Evolutionary conservation across 30 jellyfish, hydroid and myxozoan species (phyloP), one percentile per base, ranked within the genome.

Genomic region (Chrysaora quinquecirrha): DNA sequence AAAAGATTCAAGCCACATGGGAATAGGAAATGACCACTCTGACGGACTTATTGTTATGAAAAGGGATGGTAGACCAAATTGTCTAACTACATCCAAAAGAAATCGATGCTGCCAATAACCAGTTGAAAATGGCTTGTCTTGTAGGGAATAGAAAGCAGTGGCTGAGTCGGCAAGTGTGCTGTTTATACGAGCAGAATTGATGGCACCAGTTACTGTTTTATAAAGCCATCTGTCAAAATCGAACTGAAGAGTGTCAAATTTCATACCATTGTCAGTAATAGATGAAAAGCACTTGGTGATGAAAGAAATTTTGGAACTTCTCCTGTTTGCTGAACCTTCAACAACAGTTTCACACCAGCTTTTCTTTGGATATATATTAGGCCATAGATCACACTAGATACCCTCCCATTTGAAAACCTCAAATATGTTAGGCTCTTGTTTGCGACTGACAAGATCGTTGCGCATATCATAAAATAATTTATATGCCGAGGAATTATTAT

Each of bases 201-300:
- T 30, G n/a, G 95, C 95, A 11, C 75, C 83, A 48, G 77, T 63
- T 1, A 67, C 71, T 43, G 93, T 60, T 16, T 81, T 82, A 52
- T 2, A 82, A 21, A 69, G 23, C 87, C 88, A 67, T 4, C 83
- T n/a, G 38, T 82, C 87, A 71, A 62, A 80, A 11, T 1, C 19
- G 38, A 80, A 80, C 34, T 80, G 84, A 0, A 80, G 52, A 34
- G 70, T 4, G 33, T 69, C 74, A 48, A 33, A 82, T 12, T 68
- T 24, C 62, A 80, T n/a, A 19, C 86, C 27, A 47, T 80, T 63
- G 56, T 66, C 90, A 33, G 64, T 31, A 2, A 80, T 21, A 12
- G 76, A 31, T 7, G 38, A 4, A 33, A 71, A 35, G 61, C 82
- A 35, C 23, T 71, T 71, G 0, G 34, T 31, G 43, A 71, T 32